These are phyloP conservation scores for Mobula hypostoma DNA, from an alignment of 2,113 vertebrate genomes.

Conservation along the genomic window DNA sequence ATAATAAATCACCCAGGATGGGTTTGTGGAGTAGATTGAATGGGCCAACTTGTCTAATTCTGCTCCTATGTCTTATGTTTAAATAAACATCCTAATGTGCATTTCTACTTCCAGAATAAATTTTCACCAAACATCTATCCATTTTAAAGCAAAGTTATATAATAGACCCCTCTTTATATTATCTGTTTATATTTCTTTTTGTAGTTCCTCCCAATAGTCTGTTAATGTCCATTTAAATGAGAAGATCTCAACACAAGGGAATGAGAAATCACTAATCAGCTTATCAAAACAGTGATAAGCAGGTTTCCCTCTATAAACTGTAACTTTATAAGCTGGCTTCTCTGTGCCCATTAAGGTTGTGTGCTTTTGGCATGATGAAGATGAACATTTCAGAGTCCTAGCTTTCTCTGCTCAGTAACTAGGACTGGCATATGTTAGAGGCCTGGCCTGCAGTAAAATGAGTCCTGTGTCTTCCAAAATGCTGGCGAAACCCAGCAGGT, in stretches of 20 bases:
- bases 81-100: not conserved
- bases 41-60: too few species aligned
- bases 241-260: not conserved
- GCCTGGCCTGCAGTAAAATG: too few species aligned
- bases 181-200: not conserved
- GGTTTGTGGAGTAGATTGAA: too few species aligned
- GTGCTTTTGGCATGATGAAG: not conserved
- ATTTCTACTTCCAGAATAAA: not conserved
- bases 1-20: too few species aligned
- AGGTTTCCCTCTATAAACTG: too few species aligned
- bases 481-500: too few species aligned
- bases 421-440: not conserved
- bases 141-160: not conserved
- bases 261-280: not conserved
- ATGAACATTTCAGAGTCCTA: not conserved
- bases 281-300: not conserved
- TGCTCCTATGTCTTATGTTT: too few species aligned
- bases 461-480: not conserved
- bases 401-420: not conserved
- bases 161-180: not conserved
- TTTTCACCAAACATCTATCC: not conserved
- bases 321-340: not conserved
- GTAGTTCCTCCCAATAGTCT: not conserved
- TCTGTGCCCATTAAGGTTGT: not conserved
- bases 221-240: not conserved